Conservation (phyloP, 2,113 vertebrate genomes). For the Gnathochromis pfefferi region DNA sequence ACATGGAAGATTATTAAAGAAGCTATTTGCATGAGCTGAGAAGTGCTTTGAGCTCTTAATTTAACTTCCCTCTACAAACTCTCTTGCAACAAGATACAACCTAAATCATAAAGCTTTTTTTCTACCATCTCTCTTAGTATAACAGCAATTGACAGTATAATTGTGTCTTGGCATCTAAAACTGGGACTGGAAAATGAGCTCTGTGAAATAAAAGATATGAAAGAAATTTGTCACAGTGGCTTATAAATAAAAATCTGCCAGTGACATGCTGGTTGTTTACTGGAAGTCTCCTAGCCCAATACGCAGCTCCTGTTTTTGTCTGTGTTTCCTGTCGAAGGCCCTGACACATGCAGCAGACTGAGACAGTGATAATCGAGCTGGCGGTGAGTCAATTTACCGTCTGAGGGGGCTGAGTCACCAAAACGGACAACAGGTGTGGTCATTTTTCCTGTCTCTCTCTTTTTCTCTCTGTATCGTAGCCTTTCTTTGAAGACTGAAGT, state of each 20-base stretch:
- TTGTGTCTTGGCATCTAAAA: neutral
- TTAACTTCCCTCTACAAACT: neutral
- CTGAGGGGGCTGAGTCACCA: conserved; percentile 45
- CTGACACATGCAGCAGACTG: conserved; percentile 6
- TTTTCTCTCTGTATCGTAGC: neutral
- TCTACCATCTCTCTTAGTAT: neutral
- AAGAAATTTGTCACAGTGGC: neutral
- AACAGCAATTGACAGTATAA: neutral
- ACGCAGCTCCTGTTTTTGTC: neutral
- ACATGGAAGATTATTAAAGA: neutral
- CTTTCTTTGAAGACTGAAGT: conserved; percentile 8
- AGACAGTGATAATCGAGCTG: conserved; percentile 12
- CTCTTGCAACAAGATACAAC: neutral
- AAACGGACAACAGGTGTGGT: conserved; percentile 45
- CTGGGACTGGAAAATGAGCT: neutral
- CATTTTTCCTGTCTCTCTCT: neutral
- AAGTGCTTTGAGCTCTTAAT: neutral
- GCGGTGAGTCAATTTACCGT: conserved; percentile 42
- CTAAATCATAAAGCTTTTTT: neutral
- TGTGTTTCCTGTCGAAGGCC: neutral
- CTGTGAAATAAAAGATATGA: neutral
- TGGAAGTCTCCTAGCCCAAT: neutral
- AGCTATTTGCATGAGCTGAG: neutral
- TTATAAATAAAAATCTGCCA: neutral
- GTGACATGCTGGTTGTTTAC: neutral